Evolutionary conservation across 2,797 vertebrate species (phyloP), one percentile per base, ranked within the genome.

Genomic region (Lepilemur ruficaudatus): DNA sequence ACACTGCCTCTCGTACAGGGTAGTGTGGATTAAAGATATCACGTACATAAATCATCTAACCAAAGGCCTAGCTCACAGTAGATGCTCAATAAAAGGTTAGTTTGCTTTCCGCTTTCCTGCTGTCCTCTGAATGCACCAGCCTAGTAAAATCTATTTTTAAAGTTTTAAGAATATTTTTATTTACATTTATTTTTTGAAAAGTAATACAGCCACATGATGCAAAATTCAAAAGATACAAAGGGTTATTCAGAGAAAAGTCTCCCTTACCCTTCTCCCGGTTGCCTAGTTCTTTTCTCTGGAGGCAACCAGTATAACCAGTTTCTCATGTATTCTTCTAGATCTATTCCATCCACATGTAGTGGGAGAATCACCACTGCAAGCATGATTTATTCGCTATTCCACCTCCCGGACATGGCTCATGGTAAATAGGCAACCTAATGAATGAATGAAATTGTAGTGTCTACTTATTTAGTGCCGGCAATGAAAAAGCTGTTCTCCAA

Each of bases 141-240:
- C 46, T n/a, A 89, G 48, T 48, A 30, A 90, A 46, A 48, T 7
- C 59, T 38, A 23, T 11, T 50, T 70, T 32, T 25, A 35, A 95
- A 59, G 52, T 22, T 48, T 46, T n/a, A 57, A 73, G 72, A n/a
- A 23, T 35, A 25, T 35, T 73, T 80, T 80, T 65, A 84, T 48
- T 83, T 57, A 23, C 38, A 63, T 10, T 78, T 80, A 38, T 43
- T 48, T 67, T 91, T 61, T 38, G 50, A 84, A 41, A 67, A 67
- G 75, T 50, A 59, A 46, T 78, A 61, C 35, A 38, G 43, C 38
- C 14, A 75, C 23, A 73, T 22, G 67, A 61, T 63, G 86, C 70
- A 70, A 88, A 93, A 75, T 76, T 85, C 50, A 81, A 73, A 92
- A 86, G 35, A 52, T n/a, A 46, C 61, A 86, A 76, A 41, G 78